Percentiles rank a stretch among this genome's conserved stretches.
phyloP scores from a whole-genome alignment of 2,888 invertebrate genomes.

The Helobdella robusta region DNA sequence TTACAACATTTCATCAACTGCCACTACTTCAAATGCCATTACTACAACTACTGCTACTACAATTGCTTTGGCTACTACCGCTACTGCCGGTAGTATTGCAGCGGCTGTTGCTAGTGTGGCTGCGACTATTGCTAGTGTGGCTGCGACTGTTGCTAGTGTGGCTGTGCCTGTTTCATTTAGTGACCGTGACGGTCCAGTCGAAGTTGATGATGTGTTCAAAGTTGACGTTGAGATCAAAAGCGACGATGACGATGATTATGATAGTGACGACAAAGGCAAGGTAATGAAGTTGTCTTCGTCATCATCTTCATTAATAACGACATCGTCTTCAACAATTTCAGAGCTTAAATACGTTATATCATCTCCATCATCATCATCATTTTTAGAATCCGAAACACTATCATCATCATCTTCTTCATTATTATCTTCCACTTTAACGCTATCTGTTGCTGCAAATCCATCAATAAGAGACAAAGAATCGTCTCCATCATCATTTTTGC shows the following conservation, averaged over 20 bases:
- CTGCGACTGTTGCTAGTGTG: not conserved
- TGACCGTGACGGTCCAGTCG: not conserved
- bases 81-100: conserved; percentile 23
- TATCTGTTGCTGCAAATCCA: no score
- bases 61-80: conserved; percentile 19
- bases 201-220: not conserved
- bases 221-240: no score
- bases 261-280: not conserved
- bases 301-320: not conserved
- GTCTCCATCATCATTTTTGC: no score
- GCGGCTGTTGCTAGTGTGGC: conserved; percentile 22
- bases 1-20: no score
- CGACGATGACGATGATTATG: not conserved
- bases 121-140: conserved; percentile 15
- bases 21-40: conserved; percentile 23
- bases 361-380: not conserved
- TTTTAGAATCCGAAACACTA: not conserved
- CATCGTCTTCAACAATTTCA: not conserved
- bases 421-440: no score
- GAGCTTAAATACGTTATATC: not conserved
- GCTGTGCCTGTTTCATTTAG: not conserved
- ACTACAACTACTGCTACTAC: conserved; percentile 22
- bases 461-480: no score
- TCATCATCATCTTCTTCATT: no score
- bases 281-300: no score